A percentile compares a stretch with the other conserved stretches of the same genome.
Conservation (phyloP, 2,797 vertebrate genomes). For the Sarcoramphus papa region DNA sequence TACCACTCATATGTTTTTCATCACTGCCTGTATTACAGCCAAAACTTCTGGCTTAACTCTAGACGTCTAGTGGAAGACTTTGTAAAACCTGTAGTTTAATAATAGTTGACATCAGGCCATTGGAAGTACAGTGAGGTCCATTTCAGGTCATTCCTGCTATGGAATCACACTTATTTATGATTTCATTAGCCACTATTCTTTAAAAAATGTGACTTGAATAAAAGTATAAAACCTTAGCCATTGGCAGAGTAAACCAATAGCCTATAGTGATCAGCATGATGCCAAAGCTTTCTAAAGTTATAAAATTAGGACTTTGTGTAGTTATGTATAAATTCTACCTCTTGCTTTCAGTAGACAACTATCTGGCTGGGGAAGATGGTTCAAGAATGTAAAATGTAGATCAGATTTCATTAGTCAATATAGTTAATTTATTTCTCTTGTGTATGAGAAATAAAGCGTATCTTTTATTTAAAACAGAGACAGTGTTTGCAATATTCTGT, state of each 20-base stretch:
- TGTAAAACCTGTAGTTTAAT: constrained; percentile 74
- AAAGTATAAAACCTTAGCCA: background rate
- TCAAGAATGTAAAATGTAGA: background rate
- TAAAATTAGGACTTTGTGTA: background rate
- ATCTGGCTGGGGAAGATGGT: background rate
- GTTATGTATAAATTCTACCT: background rate
- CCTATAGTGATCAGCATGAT: background rate
- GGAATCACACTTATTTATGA: constrained; percentile 33
- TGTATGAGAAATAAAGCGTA: background rate
- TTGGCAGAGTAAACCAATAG: background rate
- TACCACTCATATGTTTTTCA: constrained; percentile 90
- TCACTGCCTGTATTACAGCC: constrained; percentile 86
- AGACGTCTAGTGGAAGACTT: constrained; percentile 77
- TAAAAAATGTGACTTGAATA: background rate
- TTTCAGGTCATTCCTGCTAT: constrained; percentile 66
- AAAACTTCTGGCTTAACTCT: constrained; percentile 83
- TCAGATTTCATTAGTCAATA: background rate
- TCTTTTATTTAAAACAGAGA: background rate
- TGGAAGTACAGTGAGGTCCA: constrained; percentile 63
- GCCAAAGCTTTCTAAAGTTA: background rate
- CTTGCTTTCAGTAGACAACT: background rate
- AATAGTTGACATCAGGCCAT: constrained; percentile 74
- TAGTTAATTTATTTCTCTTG: background rate
- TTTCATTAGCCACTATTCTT: background rate
- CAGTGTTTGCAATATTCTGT: background rate